Evolutionary conservation across 2,797 vertebrate species (phyloP).

Genomic region (Ataeniobius toweri): DNA sequence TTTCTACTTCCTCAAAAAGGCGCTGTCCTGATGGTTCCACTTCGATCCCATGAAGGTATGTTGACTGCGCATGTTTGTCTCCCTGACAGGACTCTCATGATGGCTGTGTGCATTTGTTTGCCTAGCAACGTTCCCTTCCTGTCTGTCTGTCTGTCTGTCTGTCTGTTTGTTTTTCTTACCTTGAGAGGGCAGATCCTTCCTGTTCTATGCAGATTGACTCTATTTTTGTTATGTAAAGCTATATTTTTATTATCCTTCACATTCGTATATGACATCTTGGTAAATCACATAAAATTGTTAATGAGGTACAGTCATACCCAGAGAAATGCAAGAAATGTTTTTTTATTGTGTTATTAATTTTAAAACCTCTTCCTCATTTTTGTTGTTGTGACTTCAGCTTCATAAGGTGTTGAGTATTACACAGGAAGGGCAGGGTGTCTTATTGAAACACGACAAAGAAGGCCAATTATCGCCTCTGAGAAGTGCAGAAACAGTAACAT

Average conservation of each 20-base stretch:
- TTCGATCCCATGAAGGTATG: no score
- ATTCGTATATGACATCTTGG: no score
- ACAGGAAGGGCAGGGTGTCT: background rate
- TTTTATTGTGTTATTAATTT: background rate
- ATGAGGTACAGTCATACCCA: background rate
- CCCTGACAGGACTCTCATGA: no score
- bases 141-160: background rate
- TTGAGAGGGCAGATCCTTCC: background rate
- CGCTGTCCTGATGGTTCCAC: no score
- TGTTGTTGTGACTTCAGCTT: background rate
- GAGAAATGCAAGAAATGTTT: background rate
- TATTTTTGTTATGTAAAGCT: no score
- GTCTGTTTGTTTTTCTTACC: background rate
- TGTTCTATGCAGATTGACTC: background rate
- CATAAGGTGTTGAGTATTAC: background rate
- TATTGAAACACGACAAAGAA: background rate
- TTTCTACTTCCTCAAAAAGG: no score
- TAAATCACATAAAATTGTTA: no score
- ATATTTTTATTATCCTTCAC: no score
- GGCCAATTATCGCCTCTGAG: constrained; percentile 59
- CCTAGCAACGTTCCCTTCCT: no score
- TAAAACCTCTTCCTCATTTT: background rate
- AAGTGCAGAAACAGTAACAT: constrained; percentile 41
- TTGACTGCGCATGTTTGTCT: no score
- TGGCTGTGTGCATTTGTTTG: no score